Conservation (phyloP, 1,140 invertebrate species). For the Mycetomoellerius zeteki region DNA sequence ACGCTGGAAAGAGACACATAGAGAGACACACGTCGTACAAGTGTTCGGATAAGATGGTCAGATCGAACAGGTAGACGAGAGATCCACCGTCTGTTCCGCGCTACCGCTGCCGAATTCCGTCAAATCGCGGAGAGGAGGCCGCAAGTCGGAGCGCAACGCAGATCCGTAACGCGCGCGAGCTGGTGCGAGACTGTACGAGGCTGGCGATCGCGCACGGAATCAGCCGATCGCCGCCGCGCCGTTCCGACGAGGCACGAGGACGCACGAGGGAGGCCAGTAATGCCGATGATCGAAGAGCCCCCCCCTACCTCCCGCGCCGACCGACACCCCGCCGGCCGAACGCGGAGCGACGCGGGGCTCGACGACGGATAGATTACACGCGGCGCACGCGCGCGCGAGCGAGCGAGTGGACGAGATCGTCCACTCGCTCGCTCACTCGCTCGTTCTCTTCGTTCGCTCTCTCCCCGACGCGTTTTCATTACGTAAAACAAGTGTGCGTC, state of each 20-base stretch:
- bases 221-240: conserved; percentile 65
- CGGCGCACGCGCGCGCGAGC: conserved; percentile 71
- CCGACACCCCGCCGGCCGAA: conserved; percentile 37
- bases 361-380: conserved; percentile 68
- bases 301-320: conserved; percentile 6
- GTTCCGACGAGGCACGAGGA: conserved; percentile 67
- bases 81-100: conserved; percentile 11
- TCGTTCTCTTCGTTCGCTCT: conserved; percentile 18
- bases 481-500: conserved; percentile 77
- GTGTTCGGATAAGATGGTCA: not conserved
- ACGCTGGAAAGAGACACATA: conserved; percentile 32
- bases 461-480: conserved; percentile 69
- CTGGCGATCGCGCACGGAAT: conserved; percentile 47
- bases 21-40: not conserved
- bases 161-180: conserved; percentile 41
- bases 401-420: conserved; percentile 51
- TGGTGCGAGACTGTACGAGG: conserved; percentile 27
- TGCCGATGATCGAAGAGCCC: conserved; percentile 74
- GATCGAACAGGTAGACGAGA: not conserved
- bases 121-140: not conserved
- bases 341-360: conserved; percentile 54
- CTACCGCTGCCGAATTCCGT: conserved; percentile 10
- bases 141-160: not conserved
- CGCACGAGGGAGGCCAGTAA: conserved; percentile 64
- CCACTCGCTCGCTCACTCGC: conserved; percentile 1